A percentile compares a stretch with the other conserved stretches of the same genome.
Evolutionary conservation across 2,797 vertebrate species (phyloP).

Genomic region (Myiothlypis coronata): DNA sequence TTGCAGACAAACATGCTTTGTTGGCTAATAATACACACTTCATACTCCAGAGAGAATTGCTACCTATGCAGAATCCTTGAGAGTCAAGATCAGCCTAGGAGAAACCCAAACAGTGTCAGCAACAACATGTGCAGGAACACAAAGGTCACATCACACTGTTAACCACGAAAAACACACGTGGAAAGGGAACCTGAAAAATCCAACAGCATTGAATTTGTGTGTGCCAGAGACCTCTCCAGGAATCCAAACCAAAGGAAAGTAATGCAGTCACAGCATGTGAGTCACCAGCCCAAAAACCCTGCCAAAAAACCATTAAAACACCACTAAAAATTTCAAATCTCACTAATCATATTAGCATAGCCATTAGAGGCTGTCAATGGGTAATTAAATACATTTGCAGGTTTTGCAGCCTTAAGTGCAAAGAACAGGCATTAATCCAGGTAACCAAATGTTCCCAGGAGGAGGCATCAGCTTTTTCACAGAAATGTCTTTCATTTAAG

Average conservation of each 20-base stretch:
- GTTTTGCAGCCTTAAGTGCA: neutral
- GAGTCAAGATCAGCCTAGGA: neutral
- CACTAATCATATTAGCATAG: slow-evolving; percentile 23
- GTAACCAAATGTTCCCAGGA: neutral
- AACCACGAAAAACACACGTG: neutral
- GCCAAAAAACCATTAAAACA: neutral
- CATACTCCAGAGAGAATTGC: neutral
- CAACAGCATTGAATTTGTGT: neutral
- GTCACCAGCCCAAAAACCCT: neutral
- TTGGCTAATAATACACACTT: neutral
- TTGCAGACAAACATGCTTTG: neutral
- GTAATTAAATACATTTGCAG: slow-evolving; percentile 26
- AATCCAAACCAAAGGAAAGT: neutral
- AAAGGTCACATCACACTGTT: neutral
- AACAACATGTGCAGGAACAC: neutral
- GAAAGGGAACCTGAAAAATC: neutral
- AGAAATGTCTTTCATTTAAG: neutral
- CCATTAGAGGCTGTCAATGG: slow-evolving; percentile 17
- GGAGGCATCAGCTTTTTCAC: neutral
- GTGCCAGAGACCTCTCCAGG: neutral
- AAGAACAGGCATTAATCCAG: slow-evolving; percentile 21
- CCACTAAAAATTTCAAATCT: neutral
- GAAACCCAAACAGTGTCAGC: neutral
- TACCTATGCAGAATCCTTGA: neutral
- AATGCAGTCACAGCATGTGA: neutral